A percentile compares a stretch with the other conserved stretches of the same genome.
These are phyloP conservation scores for Anaspis maculata DNA, from an alignment of 2,888 invertebrate species.

Conservation along the genomic window DNA sequence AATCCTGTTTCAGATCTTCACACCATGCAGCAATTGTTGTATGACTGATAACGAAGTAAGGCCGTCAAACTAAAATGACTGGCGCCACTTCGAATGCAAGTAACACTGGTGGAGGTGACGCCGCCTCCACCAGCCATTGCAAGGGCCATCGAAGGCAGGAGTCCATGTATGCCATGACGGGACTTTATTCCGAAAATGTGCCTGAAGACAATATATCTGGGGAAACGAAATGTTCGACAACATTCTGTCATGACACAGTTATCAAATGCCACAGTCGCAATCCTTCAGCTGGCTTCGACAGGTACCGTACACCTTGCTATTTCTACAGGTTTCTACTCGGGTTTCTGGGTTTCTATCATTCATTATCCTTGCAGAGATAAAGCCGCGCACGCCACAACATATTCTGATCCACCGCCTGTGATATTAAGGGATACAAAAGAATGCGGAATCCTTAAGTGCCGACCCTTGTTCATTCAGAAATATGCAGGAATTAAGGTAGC, in stretches of 20 bases:
- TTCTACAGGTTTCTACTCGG: neutral
- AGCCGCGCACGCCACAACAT: slow-evolving; percentile 48
- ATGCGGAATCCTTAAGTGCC: slow-evolving; percentile 81
- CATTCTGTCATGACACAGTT: slow-evolving; percentile 40
- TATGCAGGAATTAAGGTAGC: slow-evolving; percentile 85
- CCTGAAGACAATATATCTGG: slow-evolving; percentile 46
- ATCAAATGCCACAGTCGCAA: slow-evolving; percentile 76
- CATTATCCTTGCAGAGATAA: too few relatives aligned
- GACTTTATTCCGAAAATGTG: slow-evolving; percentile 68
- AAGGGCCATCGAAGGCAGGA: slow-evolving; percentile 61
- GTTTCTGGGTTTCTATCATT: neutral
- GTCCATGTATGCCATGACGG: slow-evolving; percentile 85
- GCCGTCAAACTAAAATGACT: too few relatives aligned
- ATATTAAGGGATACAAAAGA: slow-evolving; percentile 62
- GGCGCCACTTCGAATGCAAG: too few relatives aligned
- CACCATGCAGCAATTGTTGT: too few relatives aligned
- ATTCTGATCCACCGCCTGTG: slow-evolving; percentile 51
- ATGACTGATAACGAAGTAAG: too few relatives aligned
- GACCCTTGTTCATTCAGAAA: slow-evolving; percentile 76
- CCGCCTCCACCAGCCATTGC: slow-evolving; percentile 24
- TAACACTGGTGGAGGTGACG: slow-evolving; percentile 10
- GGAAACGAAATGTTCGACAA: slow-evolving; percentile 27
- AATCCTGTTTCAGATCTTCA: too few relatives aligned
- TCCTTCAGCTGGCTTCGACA: slow-evolving; percentile 65
- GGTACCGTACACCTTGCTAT: slow-evolving; percentile 41